Percentiles rank a stretch among this genome's conserved stretches.
Conservation (phyloP, 2,113 vertebrate species). For the Arothron firmamentum region DNA sequence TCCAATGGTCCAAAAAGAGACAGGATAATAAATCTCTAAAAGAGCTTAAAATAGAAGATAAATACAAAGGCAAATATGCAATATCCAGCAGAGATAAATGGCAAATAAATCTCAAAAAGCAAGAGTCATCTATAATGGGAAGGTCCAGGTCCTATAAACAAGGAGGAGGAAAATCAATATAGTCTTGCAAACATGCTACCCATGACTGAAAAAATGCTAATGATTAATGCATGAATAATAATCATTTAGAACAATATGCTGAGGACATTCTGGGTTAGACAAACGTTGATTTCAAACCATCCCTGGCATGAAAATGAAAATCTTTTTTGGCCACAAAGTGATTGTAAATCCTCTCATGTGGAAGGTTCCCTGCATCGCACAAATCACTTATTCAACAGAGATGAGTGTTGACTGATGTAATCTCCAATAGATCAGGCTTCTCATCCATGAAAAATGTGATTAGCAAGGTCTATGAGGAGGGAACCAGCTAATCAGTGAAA, state of each 20-base stretch:
- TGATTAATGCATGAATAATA: conserved; percentile 34
- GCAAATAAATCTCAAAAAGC: conserved; percentile 3
- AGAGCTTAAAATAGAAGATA: neutral
- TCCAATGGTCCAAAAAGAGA: neutral
- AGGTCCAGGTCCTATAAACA: neutral
- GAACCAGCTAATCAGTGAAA: conserved; percentile 54
- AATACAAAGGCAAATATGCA: conserved; percentile 11
- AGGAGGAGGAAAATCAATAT: neutral
- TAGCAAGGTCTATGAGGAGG: conserved; percentile 46
- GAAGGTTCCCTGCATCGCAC: conserved; percentile 35
- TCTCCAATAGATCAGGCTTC: conserved; percentile 60
- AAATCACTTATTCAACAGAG: conserved; percentile 56
- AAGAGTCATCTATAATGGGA: neutral
- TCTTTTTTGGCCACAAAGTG: conserved; percentile 40
- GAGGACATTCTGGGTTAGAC: conserved; percentile 39
- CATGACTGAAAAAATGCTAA: conserved; percentile 6
- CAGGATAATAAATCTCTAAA: conserved; percentile 2
- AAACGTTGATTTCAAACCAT: conserved; percentile 47
- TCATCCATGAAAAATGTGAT: conserved; percentile 64
- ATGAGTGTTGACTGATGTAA: conserved; percentile 63
- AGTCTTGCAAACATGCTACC: conserved; percentile 21
- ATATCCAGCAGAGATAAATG: neutral
- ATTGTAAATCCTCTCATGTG: conserved; percentile 49
- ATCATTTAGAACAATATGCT: conserved; percentile 30
- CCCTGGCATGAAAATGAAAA: conserved; percentile 58